Evolutionary conservation across 2,888 invertebrate species (phyloP).

Genomic region (Drosophila eohydei): DNA sequence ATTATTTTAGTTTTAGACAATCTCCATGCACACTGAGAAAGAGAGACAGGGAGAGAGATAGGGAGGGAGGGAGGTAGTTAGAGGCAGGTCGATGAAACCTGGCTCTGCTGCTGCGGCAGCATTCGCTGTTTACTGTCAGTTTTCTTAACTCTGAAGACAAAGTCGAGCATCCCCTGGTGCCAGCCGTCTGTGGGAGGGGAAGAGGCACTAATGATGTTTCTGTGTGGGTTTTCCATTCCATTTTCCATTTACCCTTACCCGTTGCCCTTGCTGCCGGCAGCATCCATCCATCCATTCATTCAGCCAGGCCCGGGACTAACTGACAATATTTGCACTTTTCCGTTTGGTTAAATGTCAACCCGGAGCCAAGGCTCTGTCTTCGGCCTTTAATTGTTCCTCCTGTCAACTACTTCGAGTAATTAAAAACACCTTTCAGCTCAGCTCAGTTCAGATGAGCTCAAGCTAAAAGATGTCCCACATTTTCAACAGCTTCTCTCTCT

Average conservation of each 20-base stretch:
- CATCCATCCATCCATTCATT: slow-evolving; percentile 8
- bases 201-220: slow-evolving; percentile 75
- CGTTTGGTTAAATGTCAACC: slow-evolving; percentile 74
- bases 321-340: slow-evolving; percentile 80
- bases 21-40: slow-evolving; percentile 26
- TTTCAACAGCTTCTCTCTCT: slow-evolving; percentile 8
- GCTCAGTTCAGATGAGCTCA: slow-evolving; percentile 41
- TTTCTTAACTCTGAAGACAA: slow-evolving; percentile 52
- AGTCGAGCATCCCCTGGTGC: slow-evolving; percentile 55
- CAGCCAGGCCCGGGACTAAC: slow-evolving; percentile 28
- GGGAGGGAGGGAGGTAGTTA: neutral
- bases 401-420: slow-evolving; percentile 78
- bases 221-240: slow-evolving; percentile 67
- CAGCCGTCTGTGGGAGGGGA: slow-evolving; percentile 10
- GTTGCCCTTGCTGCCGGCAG: neutral
- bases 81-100: neutral
- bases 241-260: slow-evolving; percentile 4
- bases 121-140: slow-evolving; percentile 59
- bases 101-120: slow-evolving; percentile 13
- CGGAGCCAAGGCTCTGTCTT: slow-evolving; percentile 36
- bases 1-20: slow-evolving; percentile 78
- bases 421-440: slow-evolving; percentile 83
- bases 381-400: slow-evolving; percentile 66
- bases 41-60: neutral
- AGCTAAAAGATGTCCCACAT: slow-evolving; percentile 32